Percentiles rank a stretch among this genome's conserved stretches.
phyloP scores from a whole-genome alignment of 2,797 vertebrate genomes.

The Premnoplex brunnescens region DNA sequence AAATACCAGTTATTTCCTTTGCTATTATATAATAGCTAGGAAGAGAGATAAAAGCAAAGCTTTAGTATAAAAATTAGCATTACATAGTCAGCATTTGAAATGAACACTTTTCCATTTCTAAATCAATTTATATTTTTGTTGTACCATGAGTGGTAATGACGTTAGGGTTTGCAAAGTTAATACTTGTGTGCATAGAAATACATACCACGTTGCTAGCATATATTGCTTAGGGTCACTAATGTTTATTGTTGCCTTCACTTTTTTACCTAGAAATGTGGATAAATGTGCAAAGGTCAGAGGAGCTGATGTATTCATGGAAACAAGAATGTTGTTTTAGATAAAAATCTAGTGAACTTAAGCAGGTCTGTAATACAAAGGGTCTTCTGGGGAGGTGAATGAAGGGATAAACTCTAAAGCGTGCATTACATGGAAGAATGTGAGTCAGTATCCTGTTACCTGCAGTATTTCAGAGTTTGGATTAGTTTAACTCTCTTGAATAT shows the following conservation, averaged over 20 bases:
- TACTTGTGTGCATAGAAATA: background rate
- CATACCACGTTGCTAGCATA: background rate
- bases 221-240: slow-evolving; percentile 3
- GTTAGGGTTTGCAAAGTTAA: background rate
- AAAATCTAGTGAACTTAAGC: slow-evolving; percentile 69
- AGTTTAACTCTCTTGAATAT: slow-evolving; percentile 30
- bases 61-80: background rate
- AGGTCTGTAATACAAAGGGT: slow-evolving; percentile 60
- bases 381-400: slow-evolving; percentile 63
- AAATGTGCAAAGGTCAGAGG: slow-evolving; percentile 59
- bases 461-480: slow-evolving; percentile 36
- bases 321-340: slow-evolving; percentile 70
- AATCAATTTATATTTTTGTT: background rate
- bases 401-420: slow-evolving; percentile 52
- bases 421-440: slow-evolving; percentile 59
- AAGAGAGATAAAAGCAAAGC: slow-evolving; percentile 7
- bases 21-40: background rate
- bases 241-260: slow-evolving; percentile 50
- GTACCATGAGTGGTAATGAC: background rate
- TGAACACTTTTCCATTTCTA: rapidly evolving
- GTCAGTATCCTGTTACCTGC: slow-evolving; percentile 39
- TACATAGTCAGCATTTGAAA: background rate
- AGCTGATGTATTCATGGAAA: slow-evolving; percentile 55
- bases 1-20: background rate
- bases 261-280: slow-evolving; percentile 45